Percentiles rank a stretch among this genome's conserved stretches.
These are phyloP conservation scores for Lerista edwardsae DNA, from an alignment of 2,797 vertebrate species.

Conservation along the genomic window DNA sequence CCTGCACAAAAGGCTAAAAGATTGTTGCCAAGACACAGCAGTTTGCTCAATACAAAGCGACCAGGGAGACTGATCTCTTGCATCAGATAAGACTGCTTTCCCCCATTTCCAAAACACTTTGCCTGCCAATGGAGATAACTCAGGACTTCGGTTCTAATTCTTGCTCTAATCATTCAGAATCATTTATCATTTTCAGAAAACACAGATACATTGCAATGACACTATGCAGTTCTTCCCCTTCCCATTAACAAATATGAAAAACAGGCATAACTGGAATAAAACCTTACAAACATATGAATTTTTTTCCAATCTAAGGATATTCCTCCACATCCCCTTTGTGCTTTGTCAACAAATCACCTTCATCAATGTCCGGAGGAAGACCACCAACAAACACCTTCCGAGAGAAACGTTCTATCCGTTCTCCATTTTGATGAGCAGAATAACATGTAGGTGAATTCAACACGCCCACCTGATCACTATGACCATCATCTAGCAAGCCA, in stretches of 20 bases:
- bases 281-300: neutral
- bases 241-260: too few relatives aligned
- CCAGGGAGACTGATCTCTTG: neutral
- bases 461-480: constrained; percentile 91
- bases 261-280: too few relatives aligned
- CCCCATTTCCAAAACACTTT: neutral
- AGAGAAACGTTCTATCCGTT: constrained; percentile 95
- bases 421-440: constrained; percentile 93
- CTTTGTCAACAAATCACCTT: constrained; percentile 81
- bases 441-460: constrained; percentile 91
- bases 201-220: neutral
- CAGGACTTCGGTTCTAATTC: neutral
- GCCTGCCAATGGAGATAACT: neutral
- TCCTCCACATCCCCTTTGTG: too few relatives aligned
- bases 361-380: constrained; percentile 96
- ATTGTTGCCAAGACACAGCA: neutral
- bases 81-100: neutral
- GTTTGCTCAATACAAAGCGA: neutral
- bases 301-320: too few relatives aligned
- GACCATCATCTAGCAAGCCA: constrained; percentile 92
- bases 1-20: neutral
- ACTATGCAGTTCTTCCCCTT: too few relatives aligned
- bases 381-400: constrained; percentile 98
- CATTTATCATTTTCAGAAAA: neutral
- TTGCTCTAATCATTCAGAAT: neutral